These are phyloP conservation scores for Drosophila takahashii DNA, from an alignment of 1,140 invertebrate species.

Conservation along the genomic window DNA sequence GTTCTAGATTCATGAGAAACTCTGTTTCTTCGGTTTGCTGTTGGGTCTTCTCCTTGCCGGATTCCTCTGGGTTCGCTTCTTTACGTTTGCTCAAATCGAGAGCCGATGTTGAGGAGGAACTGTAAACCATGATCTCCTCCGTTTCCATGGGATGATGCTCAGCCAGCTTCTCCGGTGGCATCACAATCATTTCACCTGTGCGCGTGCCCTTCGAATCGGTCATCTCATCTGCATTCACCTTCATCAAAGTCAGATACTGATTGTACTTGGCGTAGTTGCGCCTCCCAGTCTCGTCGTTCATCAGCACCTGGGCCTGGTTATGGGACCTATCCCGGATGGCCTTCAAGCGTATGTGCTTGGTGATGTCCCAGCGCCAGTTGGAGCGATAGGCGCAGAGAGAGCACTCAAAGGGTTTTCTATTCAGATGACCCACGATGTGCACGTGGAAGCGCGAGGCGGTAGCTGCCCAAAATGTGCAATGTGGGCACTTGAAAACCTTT, in stretches of 20 bases:
- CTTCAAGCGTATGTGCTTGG: constrained; percentile 96
- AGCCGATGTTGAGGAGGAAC: constrained; percentile 6
- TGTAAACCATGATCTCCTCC: neutral
- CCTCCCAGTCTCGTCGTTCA: constrained; percentile 95
- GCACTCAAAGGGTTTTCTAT: constrained; percentile 97
- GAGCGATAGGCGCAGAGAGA: constrained; percentile 96
- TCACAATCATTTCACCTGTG: constrained; percentile 59
- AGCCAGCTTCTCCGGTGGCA: constrained; percentile 22
- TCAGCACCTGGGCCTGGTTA: constrained; percentile 90
- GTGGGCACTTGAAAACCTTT: constrained; percentile 94
- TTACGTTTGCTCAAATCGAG: constrained; percentile 37
- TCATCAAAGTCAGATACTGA: constrained; percentile 91
- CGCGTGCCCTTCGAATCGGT: constrained; percentile 74
- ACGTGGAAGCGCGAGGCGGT: constrained; percentile 96
- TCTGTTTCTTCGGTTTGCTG: neutral
- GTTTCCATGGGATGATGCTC: constrained; percentile 6
- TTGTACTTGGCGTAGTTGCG: constrained; percentile 97
- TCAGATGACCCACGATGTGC: constrained; percentile 95
- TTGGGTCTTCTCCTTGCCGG: neutral
- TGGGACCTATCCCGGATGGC: constrained; percentile 92
- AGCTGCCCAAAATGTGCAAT: constrained; percentile 95
- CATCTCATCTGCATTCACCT: constrained; percentile 77
- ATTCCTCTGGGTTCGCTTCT: neutral
- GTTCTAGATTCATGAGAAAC: neutral
- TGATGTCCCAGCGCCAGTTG: constrained; percentile 98